Base-by-base conservation (phyloP, 2,888 invertebrate species). In the Elgonia sp. region DNA sequence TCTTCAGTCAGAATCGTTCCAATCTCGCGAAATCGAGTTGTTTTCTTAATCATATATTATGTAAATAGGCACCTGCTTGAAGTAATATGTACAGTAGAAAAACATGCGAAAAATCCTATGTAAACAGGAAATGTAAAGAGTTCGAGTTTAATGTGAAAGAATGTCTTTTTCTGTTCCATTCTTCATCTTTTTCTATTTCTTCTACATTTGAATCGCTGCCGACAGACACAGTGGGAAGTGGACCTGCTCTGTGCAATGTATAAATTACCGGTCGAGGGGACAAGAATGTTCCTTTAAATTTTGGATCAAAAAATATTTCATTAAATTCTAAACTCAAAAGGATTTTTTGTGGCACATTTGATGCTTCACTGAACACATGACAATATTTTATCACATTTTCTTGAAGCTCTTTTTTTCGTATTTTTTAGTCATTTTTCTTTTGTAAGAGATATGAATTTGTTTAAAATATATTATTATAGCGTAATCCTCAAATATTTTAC, bases 1-100 rank as follows among this genome's bases (percentile, higher is more conserved):
- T 65, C 55, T 42, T 82, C 63, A 57, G 55, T 70, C 29, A 55
- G n/a, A n/a, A 8, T 55, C n/a, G 29, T 40, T 67, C 39, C n/a
- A 70, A 70, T 77, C 21, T 73, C 57, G 84, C 75, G 57, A 87
- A 84, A 73, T 86, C 79, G 70, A 84, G 42, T 69, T 29, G 70
- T 46, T 70, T 70, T 18, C 73, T 86, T 20, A 40, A 42, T 72
- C 62, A 18, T 67, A 53, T 67, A 40, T 55, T 75, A 63, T 69
- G 76, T 67, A 82, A 79, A 76, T 72, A 81, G 81, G 77, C 85
- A 87, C 87, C 87, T 89, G 85, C 80, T 69, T 76, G 63, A 87
- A 81, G 40, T 42, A 81, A 70, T 87, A 87, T 87, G 63, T 87
- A 83, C 85, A 86, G 20, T 76, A 77, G 65, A 75, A 83, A 84